A percentile compares a stretch with the other conserved stretches of the same genome.
Evolutionary conservation across 2,888 invertebrate genomes (phyloP).

Genomic region (Andrena dorsata): DNA sequence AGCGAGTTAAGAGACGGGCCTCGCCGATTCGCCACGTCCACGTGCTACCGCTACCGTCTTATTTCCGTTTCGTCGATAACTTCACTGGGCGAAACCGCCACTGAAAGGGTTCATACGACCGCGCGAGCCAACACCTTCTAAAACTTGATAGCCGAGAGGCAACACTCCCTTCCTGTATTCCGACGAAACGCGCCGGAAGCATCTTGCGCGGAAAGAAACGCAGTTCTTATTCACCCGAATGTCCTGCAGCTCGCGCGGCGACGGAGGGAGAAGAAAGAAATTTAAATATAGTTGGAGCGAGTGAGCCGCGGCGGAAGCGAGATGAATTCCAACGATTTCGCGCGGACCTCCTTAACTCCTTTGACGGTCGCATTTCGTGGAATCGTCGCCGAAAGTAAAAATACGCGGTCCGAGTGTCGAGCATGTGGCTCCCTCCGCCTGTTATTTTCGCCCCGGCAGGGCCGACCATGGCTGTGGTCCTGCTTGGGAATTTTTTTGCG

Average conservation of each 20-base stretch:
- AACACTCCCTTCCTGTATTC: background rate
- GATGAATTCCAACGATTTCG: conserved; percentile 76
- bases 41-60: conserved; percentile 41
- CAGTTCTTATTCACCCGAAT: conserved; percentile 32
- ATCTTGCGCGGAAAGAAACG: conserved; percentile 29
- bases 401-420: conserved; percentile 71
- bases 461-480: conserved; percentile 9
- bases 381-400: conserved; percentile 79
- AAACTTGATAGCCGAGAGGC: too few species aligned
- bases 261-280: conserved; percentile 64
- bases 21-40: conserved; percentile 39
- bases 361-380: conserved; percentile 79
- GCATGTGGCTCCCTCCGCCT: conserved; percentile 50
- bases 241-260: conserved; percentile 27
- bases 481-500: conserved; percentile 28
- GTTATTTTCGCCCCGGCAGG: conserved; percentile 64
- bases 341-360: conserved; percentile 75
- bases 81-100: background rate
- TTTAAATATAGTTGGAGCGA: conserved; percentile 71
- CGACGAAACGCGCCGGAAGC: conserved; percentile 15
- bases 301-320: conserved; percentile 75
- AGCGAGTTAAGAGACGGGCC: conserved; percentile 33
- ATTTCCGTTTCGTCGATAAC: conserved; percentile 7
- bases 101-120: background rate
- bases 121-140: background rate